Percentiles rank a stretch among this genome's conserved stretches.
Evolutionary conservation across 2,113 vertebrate species (phyloP).

Genomic region (Connochaetes taurinus): DNA sequence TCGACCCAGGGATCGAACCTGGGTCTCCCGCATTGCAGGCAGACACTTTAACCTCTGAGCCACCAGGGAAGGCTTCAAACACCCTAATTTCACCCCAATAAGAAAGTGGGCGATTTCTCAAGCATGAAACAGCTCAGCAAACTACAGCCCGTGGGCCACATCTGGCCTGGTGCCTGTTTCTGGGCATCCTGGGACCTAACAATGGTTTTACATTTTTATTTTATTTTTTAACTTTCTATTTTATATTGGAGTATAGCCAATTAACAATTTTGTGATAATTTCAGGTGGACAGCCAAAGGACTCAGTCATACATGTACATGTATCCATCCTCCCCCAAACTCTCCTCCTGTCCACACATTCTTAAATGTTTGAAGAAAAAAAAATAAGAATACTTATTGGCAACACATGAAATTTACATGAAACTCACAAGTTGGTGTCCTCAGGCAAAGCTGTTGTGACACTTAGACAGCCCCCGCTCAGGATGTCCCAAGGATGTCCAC

Average conservation of each 20-base stretch:
- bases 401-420: neutral
- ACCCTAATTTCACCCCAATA: neutral
- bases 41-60: too few species aligned
- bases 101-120: neutral
- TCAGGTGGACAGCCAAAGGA: neutral
- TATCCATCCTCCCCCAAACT: neutral
- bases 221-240: neutral
- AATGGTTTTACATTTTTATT: neutral
- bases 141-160: neutral
- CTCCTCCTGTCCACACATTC: neutral
- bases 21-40: too few species aligned
- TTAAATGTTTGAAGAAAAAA: neutral
- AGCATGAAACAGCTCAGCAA: neutral
- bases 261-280: neutral
- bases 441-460: rapidly evolving
- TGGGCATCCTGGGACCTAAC: neutral
- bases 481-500: neutral
- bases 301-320: neutral
- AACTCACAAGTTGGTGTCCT: neutral
- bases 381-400: rapidly evolving
- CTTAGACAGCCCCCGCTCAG: neutral
- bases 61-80: neutral
- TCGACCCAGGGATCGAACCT: too few species aligned
- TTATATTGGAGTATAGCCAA: neutral
- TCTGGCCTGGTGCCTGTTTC: neutral